Evolutionary conservation across 2,797 vertebrate genomes (phyloP).

Genomic region (Pseudochirops corinnae): DNA sequence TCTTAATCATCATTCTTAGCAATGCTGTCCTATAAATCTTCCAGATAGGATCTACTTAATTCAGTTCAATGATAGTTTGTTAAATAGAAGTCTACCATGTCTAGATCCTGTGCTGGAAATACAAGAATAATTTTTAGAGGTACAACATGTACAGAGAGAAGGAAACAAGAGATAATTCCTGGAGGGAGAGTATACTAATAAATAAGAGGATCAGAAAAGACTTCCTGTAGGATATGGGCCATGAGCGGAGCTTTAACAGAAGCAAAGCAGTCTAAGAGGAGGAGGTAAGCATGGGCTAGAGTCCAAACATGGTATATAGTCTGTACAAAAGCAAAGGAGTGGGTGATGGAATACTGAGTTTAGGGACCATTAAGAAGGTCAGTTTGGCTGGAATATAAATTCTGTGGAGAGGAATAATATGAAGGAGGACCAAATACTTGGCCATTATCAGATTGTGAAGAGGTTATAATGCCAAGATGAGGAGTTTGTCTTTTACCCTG

Average conservation of each 20-base stretch:
- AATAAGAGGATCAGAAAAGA: neutral
- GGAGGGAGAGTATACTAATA: neutral
- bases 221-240: neutral
- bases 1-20: neutral
- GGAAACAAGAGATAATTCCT: neutral
- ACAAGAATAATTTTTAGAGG: neutral
- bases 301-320: neutral
- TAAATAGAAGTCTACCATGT: neutral
- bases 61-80: neutral
- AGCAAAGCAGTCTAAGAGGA: neutral
- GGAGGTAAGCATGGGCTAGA: neutral
- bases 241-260: neutral
- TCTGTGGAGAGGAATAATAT: neutral
- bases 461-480: neutral
- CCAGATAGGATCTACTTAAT: neutral
- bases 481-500: neutral
- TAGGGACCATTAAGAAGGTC: neutral
- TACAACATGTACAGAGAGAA: neutral
- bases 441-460: neutral
- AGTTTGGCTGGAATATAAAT: neutral
- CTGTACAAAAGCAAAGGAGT: neutral
- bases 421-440: neutral
- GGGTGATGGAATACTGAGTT: neutral
- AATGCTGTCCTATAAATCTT: neutral
- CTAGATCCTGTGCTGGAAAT: neutral